Percentiles rank a stretch among this genome's conserved stretches.
phyloP scores from a whole-genome alignment of 1,140 invertebrate species.

The Drosophila prosaltans region DNA sequence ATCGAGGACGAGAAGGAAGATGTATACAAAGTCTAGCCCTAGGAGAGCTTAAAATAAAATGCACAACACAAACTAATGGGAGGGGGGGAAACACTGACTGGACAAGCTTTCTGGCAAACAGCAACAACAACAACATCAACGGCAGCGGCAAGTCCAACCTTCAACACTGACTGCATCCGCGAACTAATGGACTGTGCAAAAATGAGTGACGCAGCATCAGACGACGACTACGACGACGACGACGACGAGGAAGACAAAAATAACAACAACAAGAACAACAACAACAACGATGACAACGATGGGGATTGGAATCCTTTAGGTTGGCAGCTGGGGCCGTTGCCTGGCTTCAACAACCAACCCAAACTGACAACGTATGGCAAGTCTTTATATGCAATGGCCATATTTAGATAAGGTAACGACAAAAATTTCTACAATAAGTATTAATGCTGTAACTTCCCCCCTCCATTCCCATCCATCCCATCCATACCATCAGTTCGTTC shows the following conservation, averaged over 20 bases:
- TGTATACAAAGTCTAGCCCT: not conserved
- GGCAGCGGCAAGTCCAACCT: slow-evolving; percentile 55
- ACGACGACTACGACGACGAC: slow-evolving; percentile 10
- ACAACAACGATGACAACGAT: slow-evolving; percentile 21
- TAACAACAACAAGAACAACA: not conserved
- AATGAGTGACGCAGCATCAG: slow-evolving; percentile 78
- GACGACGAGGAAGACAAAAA: not conserved
- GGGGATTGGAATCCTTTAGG: slow-evolving; percentile 42
- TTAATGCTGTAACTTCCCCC: slow-evolving; percentile 48
- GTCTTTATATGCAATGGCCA: slow-evolving; percentile 79
- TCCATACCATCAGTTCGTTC: not conserved
- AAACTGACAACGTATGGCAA: slow-evolving; percentile 48
- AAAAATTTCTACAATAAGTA: slow-evolving; percentile 72
- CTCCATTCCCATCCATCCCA: no score
- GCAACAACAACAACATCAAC: slow-evolving; percentile 59
- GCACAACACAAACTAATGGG: slow-evolving; percentile 10
- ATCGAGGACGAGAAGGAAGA: slow-evolving; percentile 2
- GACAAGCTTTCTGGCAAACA: slow-evolving; percentile 70
- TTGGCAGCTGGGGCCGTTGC: slow-evolving; percentile 53
- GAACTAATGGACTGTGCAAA: slow-evolving; percentile 80
- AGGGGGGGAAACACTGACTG: slow-evolving; percentile 35
- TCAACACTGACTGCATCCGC: slow-evolving; percentile 72
- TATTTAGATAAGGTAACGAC: slow-evolving; percentile 80
- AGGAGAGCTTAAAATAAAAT: slow-evolving; percentile 18
- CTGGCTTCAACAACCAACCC: not conserved